Evolutionary conservation across 2,113 vertebrate genomes (phyloP).

Genomic region (Azemiops feae): DNA sequence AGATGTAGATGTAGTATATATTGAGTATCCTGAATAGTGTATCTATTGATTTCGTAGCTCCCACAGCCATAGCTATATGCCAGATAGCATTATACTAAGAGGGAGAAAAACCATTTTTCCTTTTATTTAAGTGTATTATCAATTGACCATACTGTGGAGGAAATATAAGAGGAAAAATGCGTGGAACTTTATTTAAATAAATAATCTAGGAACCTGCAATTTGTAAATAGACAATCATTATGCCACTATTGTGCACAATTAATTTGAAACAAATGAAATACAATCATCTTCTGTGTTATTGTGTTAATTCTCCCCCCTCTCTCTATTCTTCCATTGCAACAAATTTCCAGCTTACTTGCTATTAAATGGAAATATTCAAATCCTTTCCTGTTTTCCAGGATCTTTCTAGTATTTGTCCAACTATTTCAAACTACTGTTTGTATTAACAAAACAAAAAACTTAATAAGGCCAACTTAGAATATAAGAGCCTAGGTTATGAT

Average conservation of each 20-base stretch:
- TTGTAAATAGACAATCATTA: neutral
- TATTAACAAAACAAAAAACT: neutral
- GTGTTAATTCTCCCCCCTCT: neutral
- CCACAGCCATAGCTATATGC: neutral
- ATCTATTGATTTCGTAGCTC: neutral
- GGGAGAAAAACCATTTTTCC: neutral
- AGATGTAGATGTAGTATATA: neutral
- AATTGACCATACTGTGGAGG: neutral
- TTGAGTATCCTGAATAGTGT: neutral
- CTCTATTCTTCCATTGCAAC: neutral
- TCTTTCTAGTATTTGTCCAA: neutral
- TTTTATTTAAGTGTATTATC: neutral
- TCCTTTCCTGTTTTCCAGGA: neutral
- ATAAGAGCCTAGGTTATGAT: neutral
- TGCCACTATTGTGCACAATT: neutral
- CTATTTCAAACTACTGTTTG: neutral
- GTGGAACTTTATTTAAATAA: neutral
- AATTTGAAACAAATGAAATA: neutral
- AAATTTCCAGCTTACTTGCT: neutral
- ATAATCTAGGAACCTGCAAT: neutral
- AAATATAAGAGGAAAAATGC: neutral
- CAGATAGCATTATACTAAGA: neutral
- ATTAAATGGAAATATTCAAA: neutral
- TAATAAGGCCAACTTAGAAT: neutral
- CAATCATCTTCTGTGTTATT: neutral